Conservation (phyloP, 2,113 vertebrate species). For the Boleophthalmus pectinirostris region DNA sequence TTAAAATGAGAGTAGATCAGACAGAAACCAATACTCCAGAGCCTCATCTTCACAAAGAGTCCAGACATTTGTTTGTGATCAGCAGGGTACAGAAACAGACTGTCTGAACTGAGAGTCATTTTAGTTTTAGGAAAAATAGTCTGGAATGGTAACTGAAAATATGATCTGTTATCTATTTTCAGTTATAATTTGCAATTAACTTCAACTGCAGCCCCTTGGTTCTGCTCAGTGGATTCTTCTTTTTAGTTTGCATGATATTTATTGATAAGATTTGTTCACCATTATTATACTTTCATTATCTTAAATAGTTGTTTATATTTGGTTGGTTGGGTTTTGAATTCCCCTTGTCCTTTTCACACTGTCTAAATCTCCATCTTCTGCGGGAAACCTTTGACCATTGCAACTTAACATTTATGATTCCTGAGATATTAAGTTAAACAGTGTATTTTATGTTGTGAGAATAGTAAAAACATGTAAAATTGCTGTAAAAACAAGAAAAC, state of each 20-base stretch:
- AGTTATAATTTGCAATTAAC: not conserved
- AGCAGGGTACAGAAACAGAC: too few species aligned
- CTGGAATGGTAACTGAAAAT: too few species aligned
- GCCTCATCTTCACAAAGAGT: too few species aligned
- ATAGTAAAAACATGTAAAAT: constrained; percentile 1
- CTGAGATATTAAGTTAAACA: not conserved
- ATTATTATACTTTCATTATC: constrained; percentile 49
- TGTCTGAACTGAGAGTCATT: too few species aligned
- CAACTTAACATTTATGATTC: constrained; percentile 36
- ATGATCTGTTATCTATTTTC: constrained; percentile 14
- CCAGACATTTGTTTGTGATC: too few species aligned
- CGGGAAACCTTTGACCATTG: constrained; percentile 23
- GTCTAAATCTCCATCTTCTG: constrained; percentile 22
- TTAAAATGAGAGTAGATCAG: too few species aligned
- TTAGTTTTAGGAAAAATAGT: too few species aligned
- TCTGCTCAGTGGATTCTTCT: not conserved
- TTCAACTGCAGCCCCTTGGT: not conserved
- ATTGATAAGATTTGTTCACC: constrained; percentile 34
- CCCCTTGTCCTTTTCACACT: constrained; percentile 22
- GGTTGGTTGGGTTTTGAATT: constrained; percentile 22
- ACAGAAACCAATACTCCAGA: too few species aligned
- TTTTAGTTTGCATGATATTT: too few species aligned
- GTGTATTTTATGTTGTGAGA: constrained; percentile 12
- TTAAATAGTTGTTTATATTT: too few species aligned
- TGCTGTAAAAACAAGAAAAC: not conserved